phyloP scores from a whole-genome alignment of 1,140 invertebrate genomes.

The Tetramorium alpestre region DNA sequence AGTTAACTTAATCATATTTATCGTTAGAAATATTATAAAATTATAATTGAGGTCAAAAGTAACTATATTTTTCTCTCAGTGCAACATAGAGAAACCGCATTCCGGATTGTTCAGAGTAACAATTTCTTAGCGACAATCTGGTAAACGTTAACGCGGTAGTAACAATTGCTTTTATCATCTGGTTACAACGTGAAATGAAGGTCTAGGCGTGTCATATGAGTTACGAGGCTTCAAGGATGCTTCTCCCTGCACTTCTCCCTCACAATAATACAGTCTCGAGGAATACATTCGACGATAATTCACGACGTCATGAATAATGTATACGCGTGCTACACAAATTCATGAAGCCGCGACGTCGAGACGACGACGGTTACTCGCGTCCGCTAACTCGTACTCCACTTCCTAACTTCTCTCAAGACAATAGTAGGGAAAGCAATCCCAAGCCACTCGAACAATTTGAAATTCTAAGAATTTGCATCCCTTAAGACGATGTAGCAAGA shows the following conservation, averaged over 20 bases:
- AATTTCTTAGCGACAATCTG: background rate
- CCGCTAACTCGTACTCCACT: constrained; percentile 2
- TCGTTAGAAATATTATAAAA: too few relatives aligned
- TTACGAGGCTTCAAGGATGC: background rate
- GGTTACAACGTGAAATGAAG: constrained; percentile 24
- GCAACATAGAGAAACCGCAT: background rate
- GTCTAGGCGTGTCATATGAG: constrained; percentile 62
- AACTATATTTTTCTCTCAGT: too few relatives aligned
- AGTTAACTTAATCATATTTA: too few relatives aligned
- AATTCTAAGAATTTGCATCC: constrained; percentile 61
- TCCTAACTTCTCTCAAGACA: constrained; percentile 55
- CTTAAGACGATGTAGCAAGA: constrained; percentile 47
- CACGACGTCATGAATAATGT: constrained; percentile 73
- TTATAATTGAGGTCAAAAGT: too few relatives aligned
- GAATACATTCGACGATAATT: constrained; percentile 72
- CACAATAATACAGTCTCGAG: background rate
- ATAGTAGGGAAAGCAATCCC: constrained; percentile 54
- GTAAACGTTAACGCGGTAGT: background rate
- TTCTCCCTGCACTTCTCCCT: background rate
- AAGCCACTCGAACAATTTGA: constrained; percentile 53
- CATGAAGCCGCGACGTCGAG: constrained; percentile 64
- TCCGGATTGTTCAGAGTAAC: background rate
- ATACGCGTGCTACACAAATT: constrained; percentile 68
- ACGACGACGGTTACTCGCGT: constrained; percentile 48
- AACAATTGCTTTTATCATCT: background rate